Percentiles rank a stretch among this genome's conserved stretches.
phyloP scores from a whole-genome alignment of 2,113 vertebrate genomes.

The Bothrops jararaca region DNA sequence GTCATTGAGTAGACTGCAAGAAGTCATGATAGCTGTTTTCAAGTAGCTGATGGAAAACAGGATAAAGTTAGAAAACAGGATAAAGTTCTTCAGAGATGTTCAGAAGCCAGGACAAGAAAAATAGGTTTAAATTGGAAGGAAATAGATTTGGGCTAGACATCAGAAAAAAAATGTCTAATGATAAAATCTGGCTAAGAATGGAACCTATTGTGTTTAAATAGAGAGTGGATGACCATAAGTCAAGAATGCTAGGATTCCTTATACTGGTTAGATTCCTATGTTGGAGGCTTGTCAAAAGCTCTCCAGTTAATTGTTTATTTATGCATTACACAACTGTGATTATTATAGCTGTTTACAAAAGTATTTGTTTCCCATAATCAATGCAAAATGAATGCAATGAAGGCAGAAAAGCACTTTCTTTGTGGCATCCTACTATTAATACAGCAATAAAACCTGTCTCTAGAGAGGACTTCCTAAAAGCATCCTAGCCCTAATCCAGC shows the following conservation, averaged over 20 bases:
- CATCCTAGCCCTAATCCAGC: not conserved
- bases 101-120: not conserved
- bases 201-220: not conserved
- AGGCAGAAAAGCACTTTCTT: not conserved
- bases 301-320: slow-evolving; percentile 5
- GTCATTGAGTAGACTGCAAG: not conserved
- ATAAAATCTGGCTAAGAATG: not conserved
- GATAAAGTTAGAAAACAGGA: not conserved
- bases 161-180: not conserved
- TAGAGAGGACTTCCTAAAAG: not conserved
- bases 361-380: not conserved
- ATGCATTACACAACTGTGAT: slow-evolving; percentile 11
- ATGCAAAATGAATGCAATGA: not conserved
- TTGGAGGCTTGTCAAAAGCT: not conserved
- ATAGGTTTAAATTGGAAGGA: not conserved
- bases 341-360: not conserved
- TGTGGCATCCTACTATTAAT: not conserved
- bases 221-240: not conserved
- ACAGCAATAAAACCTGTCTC: not conserved
- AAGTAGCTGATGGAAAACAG: not conserved
- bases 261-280: not conserved
- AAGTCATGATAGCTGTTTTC: not conserved
- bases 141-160: not conserved
- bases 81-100: not conserved
- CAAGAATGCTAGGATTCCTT: not conserved